Evolutionary conservation across 2,888 invertebrate species (phyloP), one percentile per base, ranked within the genome.

Genomic region (Doris montereyensis): DNA sequence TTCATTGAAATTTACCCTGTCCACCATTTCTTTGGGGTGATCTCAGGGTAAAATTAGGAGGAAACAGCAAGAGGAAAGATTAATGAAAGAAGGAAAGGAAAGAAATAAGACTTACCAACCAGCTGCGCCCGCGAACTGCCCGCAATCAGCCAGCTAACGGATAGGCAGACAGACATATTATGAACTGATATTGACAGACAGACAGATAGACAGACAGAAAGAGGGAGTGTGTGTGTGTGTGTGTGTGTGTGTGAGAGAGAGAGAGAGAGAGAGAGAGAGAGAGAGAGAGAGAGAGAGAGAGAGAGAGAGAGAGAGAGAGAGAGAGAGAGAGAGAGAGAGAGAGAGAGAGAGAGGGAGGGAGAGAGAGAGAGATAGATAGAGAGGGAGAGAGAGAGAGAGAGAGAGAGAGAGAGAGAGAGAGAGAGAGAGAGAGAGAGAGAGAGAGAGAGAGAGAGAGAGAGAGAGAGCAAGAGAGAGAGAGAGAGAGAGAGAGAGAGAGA

Each of bases 351-450:
- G 28, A 17, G 24, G 2, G 34, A 41, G 58, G 28, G 32, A 52
- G 57, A 57, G 52, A 73, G 28, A 74, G 41, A 35, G 30, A 28
- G 60, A 24, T 28, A 74, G 58, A 60, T n/a, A 30, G 58, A 30
- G 74, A 74, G 72, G 21, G 41, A 72, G 52, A 52, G 72, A 72
- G 72, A 41, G 26, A 41, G 52, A 52, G 52, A 52, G 52, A 52
- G 52, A 52, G 72, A 26, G 57, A 28, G 57, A 8, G 30, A 13
- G 72, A 21, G 1, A 13, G 57, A 13, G 26, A 10, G 52, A 21
- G 21, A 24, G 24, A 32, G 4, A 5, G 24, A 21, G 24, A 34
- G 24, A 35, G 71, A 71, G 41, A 71, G 57, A 52, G 52, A 72
- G 3, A 72, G 72, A 73, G 58, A 58, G 30, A 73, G 30, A 52